Evolutionary conservation across 53 echinoderm and acorn worm species (phyloP), one percentile per base, ranked within the genome.

Genomic region (Holothuria scabra): DNA sequence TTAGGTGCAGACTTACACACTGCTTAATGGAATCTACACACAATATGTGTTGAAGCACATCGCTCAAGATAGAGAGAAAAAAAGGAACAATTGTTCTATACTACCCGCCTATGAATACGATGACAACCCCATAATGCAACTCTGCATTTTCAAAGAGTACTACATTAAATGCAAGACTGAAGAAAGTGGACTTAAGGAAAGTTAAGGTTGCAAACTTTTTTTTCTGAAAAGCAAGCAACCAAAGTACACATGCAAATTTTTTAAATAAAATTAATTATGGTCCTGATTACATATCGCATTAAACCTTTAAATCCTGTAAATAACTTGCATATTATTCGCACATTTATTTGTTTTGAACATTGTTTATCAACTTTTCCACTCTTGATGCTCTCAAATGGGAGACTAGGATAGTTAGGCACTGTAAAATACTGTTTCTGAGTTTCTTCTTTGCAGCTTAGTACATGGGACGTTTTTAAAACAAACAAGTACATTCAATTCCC

Each of bases 321-420:
- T 56, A 58, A 56, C 29, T 81, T 81, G 82, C 82, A 81, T 81
- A 81, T 81, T 81, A 81, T 81, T 81, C 48, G 41, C 41, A 81
- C 64, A 63, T 81, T 81, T 63, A 61, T 35, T 81, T 57, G 21
- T 61, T 49, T n/a, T 63, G 62, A 64, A 61, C 46, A 66, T 84
- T 84, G 79, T 71, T 79, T 84, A 82, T 89, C 71, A 79, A 84
- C 89, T 76, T 89, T 89, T 69, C 84, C 84, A 82, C 68, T 89
- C 84, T 84, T 81, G 65, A 88, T 72, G 63, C 68, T 88, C 74
- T 75, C 65, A 76, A 69, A 85, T 85, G 85, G 90, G 90, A 89
- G 90, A 89, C 85, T 83, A 85, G 78, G 81, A 85, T 85, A 85
- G 72, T 78, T 85, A 89, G 90, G 90, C 90, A 89, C 90, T 89